A percentile compares a stretch with the other conserved stretches of the same genome.
phyloP scores from a whole-genome alignment of 2,888 invertebrate species.

The Lordiphosa fenestrarum region DNA sequence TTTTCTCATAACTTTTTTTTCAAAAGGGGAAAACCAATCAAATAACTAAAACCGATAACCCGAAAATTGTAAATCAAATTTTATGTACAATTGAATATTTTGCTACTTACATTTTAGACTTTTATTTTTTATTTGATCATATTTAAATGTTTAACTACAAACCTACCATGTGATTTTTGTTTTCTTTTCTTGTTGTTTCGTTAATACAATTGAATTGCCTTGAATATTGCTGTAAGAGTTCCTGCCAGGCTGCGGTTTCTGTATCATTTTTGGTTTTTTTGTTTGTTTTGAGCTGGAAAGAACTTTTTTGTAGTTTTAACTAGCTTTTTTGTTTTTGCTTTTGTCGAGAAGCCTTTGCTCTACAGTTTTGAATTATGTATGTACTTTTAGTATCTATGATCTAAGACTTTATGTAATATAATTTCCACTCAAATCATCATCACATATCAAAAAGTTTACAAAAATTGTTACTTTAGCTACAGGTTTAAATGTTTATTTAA shows the following conservation, averaged over 20 bases:
- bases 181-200: conserved; percentile 41
- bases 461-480: conserved; percentile 66
- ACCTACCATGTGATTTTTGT: conserved; percentile 59
- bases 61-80: conserved; percentile 39
- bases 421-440: conserved; percentile 76
- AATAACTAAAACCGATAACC: conserved; percentile 7
- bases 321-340: conserved; percentile 30
- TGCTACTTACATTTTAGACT: conserved; percentile 65
- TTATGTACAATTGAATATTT: conserved; percentile 69
- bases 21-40: conserved; percentile 19
- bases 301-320: conserved; percentile 41
- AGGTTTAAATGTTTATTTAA: conserved; percentile 33
- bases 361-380: conserved; percentile 45
- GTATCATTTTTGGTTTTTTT: not conserved
- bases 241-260: conserved; percentile 12
- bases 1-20: conserved; percentile 13
- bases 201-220: conserved; percentile 74
- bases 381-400: conserved; percentile 58
- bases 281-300: conserved; percentile 34
- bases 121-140: conserved; percentile 33
- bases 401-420: conserved; percentile 41
- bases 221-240: conserved; percentile 63
- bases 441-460: conserved; percentile 77
- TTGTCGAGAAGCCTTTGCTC: conserved; percentile 38
- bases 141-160: conserved; percentile 50